Conservation (phyloP, 1,140 invertebrate species). For the Ganaspis sp. region DNA sequence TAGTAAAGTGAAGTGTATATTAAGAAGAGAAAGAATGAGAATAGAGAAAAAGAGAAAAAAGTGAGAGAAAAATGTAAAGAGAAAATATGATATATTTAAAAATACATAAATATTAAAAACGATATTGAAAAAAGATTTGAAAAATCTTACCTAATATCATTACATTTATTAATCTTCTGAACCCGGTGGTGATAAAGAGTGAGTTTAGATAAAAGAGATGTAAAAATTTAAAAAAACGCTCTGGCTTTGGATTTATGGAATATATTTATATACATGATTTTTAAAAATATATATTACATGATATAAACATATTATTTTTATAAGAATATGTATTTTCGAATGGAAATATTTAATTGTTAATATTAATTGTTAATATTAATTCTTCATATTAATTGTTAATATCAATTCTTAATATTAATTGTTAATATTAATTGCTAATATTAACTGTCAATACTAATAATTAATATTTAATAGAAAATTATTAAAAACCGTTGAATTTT, state of each 20-base stretch:
- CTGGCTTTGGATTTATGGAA: slow-evolving; percentile 48
- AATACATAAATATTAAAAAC: slow-evolving; percentile 58
- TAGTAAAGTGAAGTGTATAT: slow-evolving; percentile 40
- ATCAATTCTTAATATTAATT: no score
- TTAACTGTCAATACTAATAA: no score
- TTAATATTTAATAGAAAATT: no score
- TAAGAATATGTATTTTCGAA: neutral
- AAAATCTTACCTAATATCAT: slow-evolving; percentile 64
- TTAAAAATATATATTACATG: neutral
- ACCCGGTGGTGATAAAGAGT: slow-evolving; percentile 53
- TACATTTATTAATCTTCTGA: slow-evolving; percentile 38
- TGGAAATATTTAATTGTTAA: no score
- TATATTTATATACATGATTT: slow-evolving; percentile 7
- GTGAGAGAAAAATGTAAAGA: slow-evolving; percentile 55
- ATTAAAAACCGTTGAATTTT: no score
- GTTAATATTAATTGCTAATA: no score
- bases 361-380: no score
- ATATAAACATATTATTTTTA: no score
- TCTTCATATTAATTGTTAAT: no score
- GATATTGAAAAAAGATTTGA: slow-evolving; percentile 54
- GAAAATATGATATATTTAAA: slow-evolving; percentile 51
- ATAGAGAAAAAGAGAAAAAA: slow-evolving; percentile 49
- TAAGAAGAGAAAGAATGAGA: slow-evolving; percentile 46
- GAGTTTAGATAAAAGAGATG: slow-evolving; percentile 60
- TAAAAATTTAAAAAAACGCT: slow-evolving; percentile 60